phyloP scores from a whole-genome alignment of 2,113 vertebrate genomes.

The Dinomys branickii region DNA sequence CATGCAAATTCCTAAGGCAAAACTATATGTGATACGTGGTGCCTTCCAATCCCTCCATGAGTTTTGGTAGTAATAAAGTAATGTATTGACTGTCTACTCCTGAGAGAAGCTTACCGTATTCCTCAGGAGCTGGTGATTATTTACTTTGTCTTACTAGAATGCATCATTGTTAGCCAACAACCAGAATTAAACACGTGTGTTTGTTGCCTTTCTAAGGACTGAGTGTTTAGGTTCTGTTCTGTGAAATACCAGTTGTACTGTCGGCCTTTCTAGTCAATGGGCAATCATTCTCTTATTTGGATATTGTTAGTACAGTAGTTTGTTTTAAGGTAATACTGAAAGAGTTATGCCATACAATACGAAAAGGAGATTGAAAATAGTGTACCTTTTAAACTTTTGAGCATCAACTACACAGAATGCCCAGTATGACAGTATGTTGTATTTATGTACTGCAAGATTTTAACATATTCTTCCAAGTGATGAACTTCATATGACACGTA shows the following conservation, averaged over 20 bases:
- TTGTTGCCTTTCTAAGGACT: not conserved
- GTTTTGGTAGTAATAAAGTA: not conserved
- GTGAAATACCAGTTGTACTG: not conserved
- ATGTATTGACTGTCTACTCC: not conserved
- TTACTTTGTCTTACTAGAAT: not conserved
- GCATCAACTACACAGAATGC: not conserved
- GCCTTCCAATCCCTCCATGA: not conserved
- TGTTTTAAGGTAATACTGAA: not conserved
- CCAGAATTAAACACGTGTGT: not conserved
- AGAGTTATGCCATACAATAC: not conserved
- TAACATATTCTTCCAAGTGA: slow-evolving; percentile 18
- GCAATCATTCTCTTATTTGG: not conserved
- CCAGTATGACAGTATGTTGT: not conserved
- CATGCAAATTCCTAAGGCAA: not conserved
- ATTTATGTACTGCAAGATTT: not conserved
- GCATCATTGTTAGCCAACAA: not conserved
- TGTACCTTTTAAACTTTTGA: slow-evolving; percentile 14
- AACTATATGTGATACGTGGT: not conserved
- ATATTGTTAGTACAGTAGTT: not conserved
- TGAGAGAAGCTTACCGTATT: not conserved
- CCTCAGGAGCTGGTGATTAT: not conserved
- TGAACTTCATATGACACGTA: not conserved
- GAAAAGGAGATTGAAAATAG: not conserved
- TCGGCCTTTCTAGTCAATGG: not conserved
- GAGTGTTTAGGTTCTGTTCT: not conserved